phyloP scores from a whole-genome alignment of 2,113 vertebrate species.

The Varanus komodoensis region DNA sequence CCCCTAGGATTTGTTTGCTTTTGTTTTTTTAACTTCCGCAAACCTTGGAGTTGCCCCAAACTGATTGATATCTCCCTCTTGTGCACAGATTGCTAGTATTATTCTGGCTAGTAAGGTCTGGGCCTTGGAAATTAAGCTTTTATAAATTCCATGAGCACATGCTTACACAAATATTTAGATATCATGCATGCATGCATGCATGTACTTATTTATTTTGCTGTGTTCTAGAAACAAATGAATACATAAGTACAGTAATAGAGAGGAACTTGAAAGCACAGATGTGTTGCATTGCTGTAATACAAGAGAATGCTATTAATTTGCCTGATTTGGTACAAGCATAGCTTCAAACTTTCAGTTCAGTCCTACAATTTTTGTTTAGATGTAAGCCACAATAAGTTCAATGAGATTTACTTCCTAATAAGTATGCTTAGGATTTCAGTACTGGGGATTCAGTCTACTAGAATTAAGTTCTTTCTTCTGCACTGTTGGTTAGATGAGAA shows the following conservation, averaged over 20 bases:
- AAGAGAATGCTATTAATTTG: neutral
- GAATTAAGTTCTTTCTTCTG: conserved; percentile 23
- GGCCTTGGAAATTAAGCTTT: neutral
- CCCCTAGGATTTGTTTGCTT: too few relatives aligned
- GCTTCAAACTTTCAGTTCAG: neutral
- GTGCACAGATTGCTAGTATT: neutral
- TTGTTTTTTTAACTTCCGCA: neutral
- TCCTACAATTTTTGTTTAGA: neutral
- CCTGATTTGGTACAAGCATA: conserved; percentile 2
- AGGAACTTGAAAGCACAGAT: neutral
- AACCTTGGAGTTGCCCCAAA: neutral
- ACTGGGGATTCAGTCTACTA: neutral
- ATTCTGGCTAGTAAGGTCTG: neutral
- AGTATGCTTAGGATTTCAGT: neutral
- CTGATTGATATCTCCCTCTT: neutral
- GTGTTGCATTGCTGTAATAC: neutral
- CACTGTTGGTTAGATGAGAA: conserved; percentile 33
- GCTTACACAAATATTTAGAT: too few relatives aligned
- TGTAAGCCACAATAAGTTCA: neutral
- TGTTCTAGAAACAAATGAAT: neutral
- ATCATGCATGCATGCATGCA: too few relatives aligned
- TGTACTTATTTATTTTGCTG: too few relatives aligned
- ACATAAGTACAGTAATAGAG: neutral
- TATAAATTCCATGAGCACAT: neutral
- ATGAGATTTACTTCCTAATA: neutral